Conservation (phyloP, 2,888 invertebrate species). For the Epinotia ramella region DNA sequence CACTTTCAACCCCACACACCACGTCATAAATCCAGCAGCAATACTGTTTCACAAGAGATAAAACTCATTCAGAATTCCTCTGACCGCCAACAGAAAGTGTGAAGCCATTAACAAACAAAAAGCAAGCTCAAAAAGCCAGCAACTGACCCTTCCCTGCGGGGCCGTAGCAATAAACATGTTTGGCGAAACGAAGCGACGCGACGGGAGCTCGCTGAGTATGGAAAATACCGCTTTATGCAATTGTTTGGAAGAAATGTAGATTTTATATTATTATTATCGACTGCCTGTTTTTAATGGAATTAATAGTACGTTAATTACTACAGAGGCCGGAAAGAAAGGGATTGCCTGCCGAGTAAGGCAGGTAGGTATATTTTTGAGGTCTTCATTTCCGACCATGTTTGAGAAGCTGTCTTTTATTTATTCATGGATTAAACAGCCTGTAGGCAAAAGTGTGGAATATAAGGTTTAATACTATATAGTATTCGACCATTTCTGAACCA, state of each 20-base stretch:
- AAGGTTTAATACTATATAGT: too few relatives aligned
- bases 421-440: neutral
- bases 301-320: neutral
- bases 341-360: too few relatives aligned
- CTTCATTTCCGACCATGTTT: too few relatives aligned
- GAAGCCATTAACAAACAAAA: constrained; percentile 48
- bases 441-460: neutral
- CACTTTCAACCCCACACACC: neutral
- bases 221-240: neutral
- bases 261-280: neutral
- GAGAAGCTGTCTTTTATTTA: neutral
- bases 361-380: too few relatives aligned
- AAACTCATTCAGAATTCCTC: constrained; percentile 34
- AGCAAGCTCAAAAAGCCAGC: constrained; percentile 46
- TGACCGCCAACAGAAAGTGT: constrained; percentile 37
- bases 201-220: constrained; percentile 32
- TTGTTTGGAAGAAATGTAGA: neutral
- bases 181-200: constrained; percentile 41
- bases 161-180: constrained; percentile 63
- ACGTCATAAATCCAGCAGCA: constrained; percentile 28
- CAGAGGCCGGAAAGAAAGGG: too few relatives aligned
- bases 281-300: neutral
- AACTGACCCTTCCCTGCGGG: constrained; percentile 60
- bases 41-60: constrained; percentile 36
- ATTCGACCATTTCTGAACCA: too few relatives aligned